Evolutionary conservation across 2,113 vertebrate genomes (phyloP).

Genomic region (Neogobius melanostomus): DNA sequence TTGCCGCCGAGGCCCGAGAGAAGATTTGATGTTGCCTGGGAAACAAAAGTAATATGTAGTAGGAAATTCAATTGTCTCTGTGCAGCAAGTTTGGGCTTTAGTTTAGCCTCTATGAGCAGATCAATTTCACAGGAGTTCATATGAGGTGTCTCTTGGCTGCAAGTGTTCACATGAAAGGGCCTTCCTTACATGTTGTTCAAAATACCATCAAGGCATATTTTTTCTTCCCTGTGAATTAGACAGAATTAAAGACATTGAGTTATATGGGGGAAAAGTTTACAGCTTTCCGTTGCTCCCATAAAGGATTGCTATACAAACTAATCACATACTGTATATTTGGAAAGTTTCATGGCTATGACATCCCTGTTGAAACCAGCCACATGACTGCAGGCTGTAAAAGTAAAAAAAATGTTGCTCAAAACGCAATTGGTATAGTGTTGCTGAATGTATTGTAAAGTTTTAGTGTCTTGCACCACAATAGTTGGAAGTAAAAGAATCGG

Average conservation of each 20-base stretch:
- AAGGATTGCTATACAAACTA: too few species aligned
- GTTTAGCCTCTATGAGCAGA: constrained; percentile 69
- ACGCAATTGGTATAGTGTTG: too few species aligned
- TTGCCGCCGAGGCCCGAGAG: constrained; percentile 76
- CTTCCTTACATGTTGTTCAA: constrained; percentile 46
- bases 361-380: too few species aligned
- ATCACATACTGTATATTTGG: too few species aligned
- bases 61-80: constrained; percentile 82
- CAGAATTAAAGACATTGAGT: too few species aligned
- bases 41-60: constrained; percentile 81
- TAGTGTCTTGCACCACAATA: constrained; percentile 36
- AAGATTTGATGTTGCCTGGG: constrained; percentile 81
- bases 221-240: too few species aligned
- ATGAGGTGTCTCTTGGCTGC: constrained; percentile 55
- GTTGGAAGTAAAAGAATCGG: constrained; percentile 54
- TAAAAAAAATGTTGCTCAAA: too few species aligned
- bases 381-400: too few species aligned
- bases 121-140: constrained; percentile 72
- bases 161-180: constrained; percentile 49
- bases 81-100: constrained; percentile 72
- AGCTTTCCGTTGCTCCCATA: too few species aligned
- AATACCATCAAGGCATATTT: constrained; percentile 15
- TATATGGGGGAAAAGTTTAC: too few species aligned
- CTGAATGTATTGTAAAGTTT: too few species aligned
- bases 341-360: too few species aligned